Conservation (phyloP, 2,888 invertebrate genomes). For the Drosophila flavopinicola region DNA sequence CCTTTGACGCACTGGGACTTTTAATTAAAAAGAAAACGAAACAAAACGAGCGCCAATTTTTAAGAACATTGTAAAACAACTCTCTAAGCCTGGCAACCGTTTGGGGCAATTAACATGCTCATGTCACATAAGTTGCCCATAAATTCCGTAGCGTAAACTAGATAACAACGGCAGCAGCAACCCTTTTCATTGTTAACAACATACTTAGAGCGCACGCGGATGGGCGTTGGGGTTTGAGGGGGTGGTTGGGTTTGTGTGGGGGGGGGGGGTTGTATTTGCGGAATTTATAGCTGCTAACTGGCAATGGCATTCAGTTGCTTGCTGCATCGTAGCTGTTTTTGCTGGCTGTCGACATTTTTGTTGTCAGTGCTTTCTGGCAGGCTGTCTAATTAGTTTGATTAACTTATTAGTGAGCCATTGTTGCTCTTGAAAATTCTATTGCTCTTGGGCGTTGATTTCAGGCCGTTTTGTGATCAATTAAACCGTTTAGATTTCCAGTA, state of each 20-base stretch:
- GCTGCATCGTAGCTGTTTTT: constrained; percentile 1
- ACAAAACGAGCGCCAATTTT: constrained; percentile 67
- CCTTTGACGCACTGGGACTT: constrained; percentile 51
- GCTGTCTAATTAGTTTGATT: constrained; percentile 72
- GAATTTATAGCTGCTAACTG: constrained; percentile 65
- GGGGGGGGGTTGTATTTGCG: constrained; percentile 43
- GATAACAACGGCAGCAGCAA: constrained; percentile 49
- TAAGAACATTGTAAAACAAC: constrained; percentile 77
- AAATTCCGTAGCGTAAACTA: constrained; percentile 64
- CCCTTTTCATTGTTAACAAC: constrained; percentile 71
- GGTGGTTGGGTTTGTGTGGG: too few species aligned
- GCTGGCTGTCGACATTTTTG: constrained; percentile 20
- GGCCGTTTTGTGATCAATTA: too few species aligned
- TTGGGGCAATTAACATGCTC: constrained; percentile 75
- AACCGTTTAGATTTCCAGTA: too few species aligned
- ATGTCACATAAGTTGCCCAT: constrained; percentile 71
- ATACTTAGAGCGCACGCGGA: constrained; percentile 55
- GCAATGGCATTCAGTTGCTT: constrained; percentile 36
- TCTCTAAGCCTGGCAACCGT: constrained; percentile 57
- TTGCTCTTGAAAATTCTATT: not conserved
- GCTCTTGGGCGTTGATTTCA: not conserved
- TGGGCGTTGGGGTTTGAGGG: not conserved
- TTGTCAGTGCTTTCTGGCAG: constrained; percentile 19
- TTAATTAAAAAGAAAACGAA: constrained; percentile 75
- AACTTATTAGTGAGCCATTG: constrained; percentile 61